Percentiles rank a stretch among this genome's conserved stretches.
phyloP scores from a whole-genome alignment of 2,113 vertebrate genomes.

The Anarhynchus alexandrinus region DNA sequence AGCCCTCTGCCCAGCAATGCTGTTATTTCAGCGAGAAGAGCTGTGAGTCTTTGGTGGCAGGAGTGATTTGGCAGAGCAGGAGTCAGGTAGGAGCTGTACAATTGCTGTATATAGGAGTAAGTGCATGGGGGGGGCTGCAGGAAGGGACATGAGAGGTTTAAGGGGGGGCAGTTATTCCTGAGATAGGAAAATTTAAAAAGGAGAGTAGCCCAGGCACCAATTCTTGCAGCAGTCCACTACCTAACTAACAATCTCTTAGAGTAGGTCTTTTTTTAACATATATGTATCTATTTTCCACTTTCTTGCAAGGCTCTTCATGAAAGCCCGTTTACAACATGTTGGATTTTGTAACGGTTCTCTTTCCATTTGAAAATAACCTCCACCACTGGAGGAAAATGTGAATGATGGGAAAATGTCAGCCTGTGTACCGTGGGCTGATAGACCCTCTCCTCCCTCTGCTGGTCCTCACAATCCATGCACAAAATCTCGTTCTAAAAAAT shows the following conservation, averaged over 20 bases:
- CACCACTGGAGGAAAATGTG: background rate
- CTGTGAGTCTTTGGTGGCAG: background rate
- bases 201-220: background rate
- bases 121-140: background rate
- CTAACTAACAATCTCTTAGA: background rate
- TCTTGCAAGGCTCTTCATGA: background rate
- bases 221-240: background rate
- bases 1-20: background rate
- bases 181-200: background rate
- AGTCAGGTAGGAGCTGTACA: background rate
- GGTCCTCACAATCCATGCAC: background rate
- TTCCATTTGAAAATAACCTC: background rate
- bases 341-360: background rate
- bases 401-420: background rate
- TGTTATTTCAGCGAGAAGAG: background rate
- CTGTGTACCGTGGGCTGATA: background rate
- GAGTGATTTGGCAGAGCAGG: background rate
- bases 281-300: background rate
- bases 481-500: background rate
- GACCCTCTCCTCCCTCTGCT: constrained; percentile 7
- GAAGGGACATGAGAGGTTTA: background rate
- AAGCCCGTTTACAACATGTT: background rate
- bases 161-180: background rate
- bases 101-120: background rate
- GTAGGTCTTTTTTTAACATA: background rate